Evolutionary conservation across 2,888 invertebrate species (phyloP).

Genomic region (Galerucella pusilla): DNA sequence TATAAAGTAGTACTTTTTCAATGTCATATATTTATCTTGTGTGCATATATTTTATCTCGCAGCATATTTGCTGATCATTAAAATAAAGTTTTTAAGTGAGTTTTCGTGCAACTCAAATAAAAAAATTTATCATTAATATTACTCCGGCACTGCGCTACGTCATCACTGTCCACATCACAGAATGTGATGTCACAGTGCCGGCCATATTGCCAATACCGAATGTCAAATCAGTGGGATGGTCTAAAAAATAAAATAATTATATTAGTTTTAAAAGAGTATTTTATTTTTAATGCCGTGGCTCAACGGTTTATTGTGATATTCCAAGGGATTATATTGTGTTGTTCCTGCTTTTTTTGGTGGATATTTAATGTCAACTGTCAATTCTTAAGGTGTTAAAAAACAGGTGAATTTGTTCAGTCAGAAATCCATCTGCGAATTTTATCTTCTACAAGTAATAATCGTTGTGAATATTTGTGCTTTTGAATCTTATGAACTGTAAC

Average conservation of each 20-base stretch:
- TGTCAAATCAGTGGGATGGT: conserved; percentile 58
- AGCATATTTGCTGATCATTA: conserved; percentile 8
- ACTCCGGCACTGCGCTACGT: conserved; percentile 15
- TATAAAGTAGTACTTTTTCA: neutral
- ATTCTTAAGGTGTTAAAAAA: conserved; percentile 53
- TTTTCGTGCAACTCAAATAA: neutral
- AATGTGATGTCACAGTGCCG: conserved; percentile 47
- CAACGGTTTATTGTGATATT: conserved; percentile 30
- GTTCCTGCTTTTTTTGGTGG: conserved; percentile 15
- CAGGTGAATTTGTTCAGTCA: conserved; percentile 54
- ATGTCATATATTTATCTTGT: conserved; percentile 13
- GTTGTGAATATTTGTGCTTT: neutral
- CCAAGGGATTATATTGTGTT: conserved; percentile 25
- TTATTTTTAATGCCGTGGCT: conserved; percentile 13
- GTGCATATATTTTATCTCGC: conserved; percentile 12
- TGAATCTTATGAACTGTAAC: conserved; percentile 12
- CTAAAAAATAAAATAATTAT: conserved; percentile 51
- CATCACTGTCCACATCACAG: conserved; percentile 30
- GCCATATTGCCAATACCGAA: conserved; percentile 60
- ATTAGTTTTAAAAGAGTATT: conserved; percentile 32
- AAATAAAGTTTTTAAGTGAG: neutral
- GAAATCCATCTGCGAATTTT: conserved; percentile 19
- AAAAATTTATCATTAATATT: neutral
- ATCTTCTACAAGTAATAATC: conserved; percentile 6
- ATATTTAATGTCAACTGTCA: conserved; percentile 55